Conservation (phyloP, 2,888 invertebrate genomes). For the Hydropsyche betteni region DNA sequence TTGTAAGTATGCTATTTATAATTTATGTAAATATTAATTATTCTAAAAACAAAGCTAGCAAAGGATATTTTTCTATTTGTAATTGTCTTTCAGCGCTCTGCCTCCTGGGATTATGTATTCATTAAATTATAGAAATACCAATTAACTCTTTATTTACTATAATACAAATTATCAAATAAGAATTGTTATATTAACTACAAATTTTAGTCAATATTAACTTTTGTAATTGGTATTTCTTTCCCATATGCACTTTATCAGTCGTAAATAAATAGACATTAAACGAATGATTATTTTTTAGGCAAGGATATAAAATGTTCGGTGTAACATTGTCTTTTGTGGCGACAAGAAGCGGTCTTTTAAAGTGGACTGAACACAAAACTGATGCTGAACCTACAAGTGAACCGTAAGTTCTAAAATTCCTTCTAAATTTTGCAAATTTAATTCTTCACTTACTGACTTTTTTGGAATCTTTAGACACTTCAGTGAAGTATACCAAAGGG, state of each 20-base stretch:
- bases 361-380: conserved; percentile 82
- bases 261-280: conserved; percentile 10
- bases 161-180: no score
- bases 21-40: not conserved
- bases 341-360: conserved; percentile 86
- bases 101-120: conserved; percentile 32
- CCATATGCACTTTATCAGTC: conserved; percentile 48
- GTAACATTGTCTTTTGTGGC: conserved; percentile 88
- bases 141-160: not conserved
- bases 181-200: no score
- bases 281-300: conserved; percentile 69
- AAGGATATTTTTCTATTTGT: conserved; percentile 12
- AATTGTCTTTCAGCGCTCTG: conserved; percentile 6
- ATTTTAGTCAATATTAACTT: no score
- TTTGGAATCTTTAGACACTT: conserved; percentile 72
- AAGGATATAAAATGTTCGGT: conserved; percentile 88
- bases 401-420: conserved; percentile 67
- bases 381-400: conserved; percentile 69
- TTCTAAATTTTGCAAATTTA: conserved; percentile 39
- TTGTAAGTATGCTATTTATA: conserved; percentile 2
- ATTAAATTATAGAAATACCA: not conserved
- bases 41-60: not conserved
- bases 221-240: conserved; percentile 45
- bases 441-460: conserved; percentile 42
- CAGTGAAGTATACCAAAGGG: conserved; percentile 79